Conservation (phyloP, 1,140 invertebrate genomes). For the Drosophila kurseongensis region DNA sequence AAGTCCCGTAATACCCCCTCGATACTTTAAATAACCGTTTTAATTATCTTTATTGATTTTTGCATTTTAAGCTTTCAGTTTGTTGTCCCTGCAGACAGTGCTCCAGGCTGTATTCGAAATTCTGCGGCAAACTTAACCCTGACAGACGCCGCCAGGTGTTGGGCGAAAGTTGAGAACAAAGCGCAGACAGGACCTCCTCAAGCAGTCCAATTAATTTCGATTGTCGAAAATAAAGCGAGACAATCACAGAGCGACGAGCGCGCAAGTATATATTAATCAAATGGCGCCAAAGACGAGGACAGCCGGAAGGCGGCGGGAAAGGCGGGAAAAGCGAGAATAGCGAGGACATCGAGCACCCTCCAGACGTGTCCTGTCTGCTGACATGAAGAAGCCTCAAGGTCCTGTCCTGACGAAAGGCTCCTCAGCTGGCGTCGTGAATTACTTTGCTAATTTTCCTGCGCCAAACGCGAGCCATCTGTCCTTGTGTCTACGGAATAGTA, state of each 20-base stretch:
- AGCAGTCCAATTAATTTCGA: slow-evolving; percentile 64
- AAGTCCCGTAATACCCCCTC: slow-evolving; percentile 25
- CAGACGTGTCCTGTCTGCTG: slow-evolving; percentile 36
- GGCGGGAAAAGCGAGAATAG: background rate
- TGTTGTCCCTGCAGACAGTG: slow-evolving; percentile 18
- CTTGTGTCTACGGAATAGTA: slow-evolving; percentile 19
- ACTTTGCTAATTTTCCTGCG: slow-evolving; percentile 59
- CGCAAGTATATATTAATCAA: slow-evolving; percentile 64
- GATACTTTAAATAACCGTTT: slow-evolving; percentile 47
- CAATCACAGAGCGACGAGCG: slow-evolving; percentile 33
- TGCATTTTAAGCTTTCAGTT: slow-evolving; percentile 43
- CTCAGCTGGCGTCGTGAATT: slow-evolving; percentile 58
- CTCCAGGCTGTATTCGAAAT: slow-evolving; percentile 14
- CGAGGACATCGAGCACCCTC: slow-evolving; percentile 25
- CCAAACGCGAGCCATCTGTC: slow-evolving; percentile 37
- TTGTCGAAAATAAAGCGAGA: slow-evolving; percentile 62
- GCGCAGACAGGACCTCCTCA: slow-evolving; percentile 41
- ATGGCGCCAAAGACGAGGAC: slow-evolving; percentile 45
- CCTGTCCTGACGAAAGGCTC: slow-evolving; percentile 30
- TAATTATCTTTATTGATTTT: slow-evolving; percentile 62
- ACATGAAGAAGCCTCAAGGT: slow-evolving; percentile 43
- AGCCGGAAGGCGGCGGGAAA: slow-evolving; percentile 1
- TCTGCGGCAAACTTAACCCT: slow-evolving; percentile 28
- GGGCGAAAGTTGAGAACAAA: slow-evolving; percentile 34
- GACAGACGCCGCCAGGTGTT: slow-evolving; percentile 42